Conservation (phyloP, 2,797 vertebrate species). For the Anguilla obscura region DNA sequence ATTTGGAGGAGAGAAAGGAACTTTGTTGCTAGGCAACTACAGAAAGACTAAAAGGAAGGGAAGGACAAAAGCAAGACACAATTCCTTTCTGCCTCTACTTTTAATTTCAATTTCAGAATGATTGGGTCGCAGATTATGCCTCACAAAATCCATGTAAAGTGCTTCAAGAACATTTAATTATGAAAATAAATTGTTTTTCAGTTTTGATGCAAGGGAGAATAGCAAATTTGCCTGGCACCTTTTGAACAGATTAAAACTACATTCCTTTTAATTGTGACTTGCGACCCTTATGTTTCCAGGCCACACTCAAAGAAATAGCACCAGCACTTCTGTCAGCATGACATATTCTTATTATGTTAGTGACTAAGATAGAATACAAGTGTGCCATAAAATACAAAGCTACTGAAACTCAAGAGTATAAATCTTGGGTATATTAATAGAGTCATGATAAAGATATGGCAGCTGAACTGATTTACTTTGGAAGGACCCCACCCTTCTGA, state of each 20-base stretch:
- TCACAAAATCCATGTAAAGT: background rate
- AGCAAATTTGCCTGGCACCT: background rate
- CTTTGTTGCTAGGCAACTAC: conserved; percentile 66
- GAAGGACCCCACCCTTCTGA: background rate
- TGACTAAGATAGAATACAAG: background rate
- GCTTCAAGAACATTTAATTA: conserved; percentile 8
- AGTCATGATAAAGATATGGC: background rate
- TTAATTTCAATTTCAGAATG: conserved; percentile 24
- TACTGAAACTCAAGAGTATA: background rate
- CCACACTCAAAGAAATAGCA: background rate
- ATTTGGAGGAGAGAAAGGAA: conserved; percentile 19
- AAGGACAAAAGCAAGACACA: conserved; percentile 20
- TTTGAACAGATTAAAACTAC: background rate
- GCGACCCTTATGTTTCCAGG: background rate
- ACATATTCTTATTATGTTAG: background rate
- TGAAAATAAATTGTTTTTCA: background rate
- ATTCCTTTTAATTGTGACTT: background rate
- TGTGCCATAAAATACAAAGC: background rate
- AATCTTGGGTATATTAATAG: background rate
- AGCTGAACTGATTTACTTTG: background rate
- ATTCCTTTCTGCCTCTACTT: conserved; percentile 22
- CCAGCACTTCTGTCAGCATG: background rate
- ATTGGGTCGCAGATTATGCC: conserved; percentile 12
- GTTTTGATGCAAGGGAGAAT: background rate
- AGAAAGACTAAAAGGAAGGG: conserved; percentile 50